phyloP scores from a whole-genome alignment of 2,888 invertebrate species.

The Cephus nigrinus region DNA sequence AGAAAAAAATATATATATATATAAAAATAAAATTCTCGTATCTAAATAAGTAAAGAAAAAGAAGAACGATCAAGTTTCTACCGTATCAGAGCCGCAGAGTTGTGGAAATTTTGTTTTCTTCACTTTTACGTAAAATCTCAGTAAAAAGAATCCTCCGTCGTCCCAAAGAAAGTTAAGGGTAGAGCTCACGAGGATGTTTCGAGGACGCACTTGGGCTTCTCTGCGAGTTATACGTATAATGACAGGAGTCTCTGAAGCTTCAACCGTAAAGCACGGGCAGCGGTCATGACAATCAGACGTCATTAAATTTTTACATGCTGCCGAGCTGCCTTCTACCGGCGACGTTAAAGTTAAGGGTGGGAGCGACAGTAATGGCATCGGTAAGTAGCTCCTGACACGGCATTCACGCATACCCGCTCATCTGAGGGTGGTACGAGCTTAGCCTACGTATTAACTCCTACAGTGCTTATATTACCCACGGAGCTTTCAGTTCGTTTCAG shows the following conservation, averaged over 20 bases:
- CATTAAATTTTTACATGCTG: conserved; percentile 37
- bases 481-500: background rate
- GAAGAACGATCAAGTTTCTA: background rate
- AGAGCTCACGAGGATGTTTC: background rate
- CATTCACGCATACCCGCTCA: background rate
- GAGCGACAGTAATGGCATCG: conserved; percentile 37
- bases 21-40: background rate
- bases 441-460: background rate
- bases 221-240: background rate
- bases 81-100: background rate
- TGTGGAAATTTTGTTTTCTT: background rate
- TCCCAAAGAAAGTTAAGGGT: background rate
- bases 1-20: background rate
- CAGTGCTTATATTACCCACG: background rate
- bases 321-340: background rate
- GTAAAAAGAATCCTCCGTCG: background rate
- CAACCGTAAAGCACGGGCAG: background rate
- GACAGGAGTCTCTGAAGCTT: background rate
- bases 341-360: conserved; percentile 13
- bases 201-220: background rate
- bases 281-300: conserved; percentile 38
- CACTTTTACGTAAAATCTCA: background rate
- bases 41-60: background rate
- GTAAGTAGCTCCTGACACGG: conserved; percentile 34
- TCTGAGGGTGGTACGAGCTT: background rate